Percentiles rank a stretch among this genome's conserved stretches.
phyloP scores from a whole-genome alignment of 1,140 invertebrate genomes.

The Eurosta solidaginis region DNA sequence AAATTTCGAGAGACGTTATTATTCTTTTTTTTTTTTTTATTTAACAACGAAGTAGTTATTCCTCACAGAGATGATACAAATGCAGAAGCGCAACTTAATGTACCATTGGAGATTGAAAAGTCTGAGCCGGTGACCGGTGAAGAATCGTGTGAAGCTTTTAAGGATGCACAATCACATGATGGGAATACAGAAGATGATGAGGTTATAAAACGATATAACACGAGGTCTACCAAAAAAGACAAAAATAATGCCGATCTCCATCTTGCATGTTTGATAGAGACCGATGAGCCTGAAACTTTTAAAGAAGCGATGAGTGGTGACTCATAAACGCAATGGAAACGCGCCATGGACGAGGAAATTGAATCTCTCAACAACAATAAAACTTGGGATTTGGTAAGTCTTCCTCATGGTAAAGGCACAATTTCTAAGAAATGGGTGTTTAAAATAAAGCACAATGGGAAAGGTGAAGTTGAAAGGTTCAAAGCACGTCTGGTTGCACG shows the following conservation, averaged over 20 bases:
- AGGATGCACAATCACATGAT: not conserved
- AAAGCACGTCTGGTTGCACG: slow-evolving; percentile 44
- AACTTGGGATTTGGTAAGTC: too few species aligned
- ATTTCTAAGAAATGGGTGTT: slow-evolving; percentile 49
- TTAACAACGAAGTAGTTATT: not conserved
- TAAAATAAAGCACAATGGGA: slow-evolving; percentile 37
- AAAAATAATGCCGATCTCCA: not conserved
- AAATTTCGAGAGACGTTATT: not conserved
- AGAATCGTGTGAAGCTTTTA: not conserved
- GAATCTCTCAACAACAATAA: too few species aligned
- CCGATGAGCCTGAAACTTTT: slow-evolving; percentile 19
- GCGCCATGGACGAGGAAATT: too few species aligned
- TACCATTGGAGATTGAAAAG: not conserved
- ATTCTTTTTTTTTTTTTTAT: not conserved
- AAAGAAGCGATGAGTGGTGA: slow-evolving; percentile 1
- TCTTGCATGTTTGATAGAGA: not conserved
- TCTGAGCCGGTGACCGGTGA: not conserved
- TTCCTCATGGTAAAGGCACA: too few species aligned
- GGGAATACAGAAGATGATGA: not conserved
- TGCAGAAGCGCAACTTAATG: not conserved
- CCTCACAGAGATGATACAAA: not conserved
- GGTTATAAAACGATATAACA: not conserved
- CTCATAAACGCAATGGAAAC: too few species aligned
- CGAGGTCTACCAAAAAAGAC: not conserved
- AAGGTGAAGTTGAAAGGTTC: slow-evolving; percentile 38